Conservation (phyloP, 2,888 invertebrate species). For the Perizoma affinitatum region DNA sequence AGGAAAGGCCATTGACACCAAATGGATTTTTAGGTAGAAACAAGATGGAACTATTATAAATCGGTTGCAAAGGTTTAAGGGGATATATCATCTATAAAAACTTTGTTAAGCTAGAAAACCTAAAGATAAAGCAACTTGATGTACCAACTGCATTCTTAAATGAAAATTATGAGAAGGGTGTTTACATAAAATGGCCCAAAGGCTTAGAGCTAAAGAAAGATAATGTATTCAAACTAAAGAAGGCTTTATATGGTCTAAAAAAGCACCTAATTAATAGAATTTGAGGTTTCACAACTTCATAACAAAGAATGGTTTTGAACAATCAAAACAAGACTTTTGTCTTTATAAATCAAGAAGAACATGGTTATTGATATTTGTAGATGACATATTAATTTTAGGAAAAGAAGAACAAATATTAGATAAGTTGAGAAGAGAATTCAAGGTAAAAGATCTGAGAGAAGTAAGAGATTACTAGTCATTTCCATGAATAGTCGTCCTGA, state of each 20-base stretch:
- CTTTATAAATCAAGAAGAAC: background rate
- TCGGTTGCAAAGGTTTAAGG: constrained; percentile 5
- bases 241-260: background rate
- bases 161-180: background rate
- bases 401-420: background rate
- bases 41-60: constrained; percentile 11
- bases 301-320: background rate
- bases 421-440: constrained; percentile 4
- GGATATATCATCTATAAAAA: constrained; percentile 6
- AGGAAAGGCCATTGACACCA: constrained; percentile 13
- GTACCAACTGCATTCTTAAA: constrained; percentile 4
- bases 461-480: background rate
- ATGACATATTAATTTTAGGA: constrained; percentile 3
- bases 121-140: constrained; percentile 6
- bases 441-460: background rate
- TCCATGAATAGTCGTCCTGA: too few relatives aligned
- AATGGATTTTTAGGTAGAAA: constrained; percentile 8
- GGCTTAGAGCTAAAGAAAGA: background rate
- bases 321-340: constrained; percentile 9
- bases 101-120: background rate
- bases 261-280: background rate
- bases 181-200: constrained; percentile 8
- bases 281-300: constrained; percentile 7
- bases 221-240: background rate
- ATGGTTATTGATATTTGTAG: constrained; percentile 4